These are phyloP conservation scores for Catagonus wagneri DNA, from an alignment of 2,113 vertebrate genomes.

Conservation along the genomic window DNA sequence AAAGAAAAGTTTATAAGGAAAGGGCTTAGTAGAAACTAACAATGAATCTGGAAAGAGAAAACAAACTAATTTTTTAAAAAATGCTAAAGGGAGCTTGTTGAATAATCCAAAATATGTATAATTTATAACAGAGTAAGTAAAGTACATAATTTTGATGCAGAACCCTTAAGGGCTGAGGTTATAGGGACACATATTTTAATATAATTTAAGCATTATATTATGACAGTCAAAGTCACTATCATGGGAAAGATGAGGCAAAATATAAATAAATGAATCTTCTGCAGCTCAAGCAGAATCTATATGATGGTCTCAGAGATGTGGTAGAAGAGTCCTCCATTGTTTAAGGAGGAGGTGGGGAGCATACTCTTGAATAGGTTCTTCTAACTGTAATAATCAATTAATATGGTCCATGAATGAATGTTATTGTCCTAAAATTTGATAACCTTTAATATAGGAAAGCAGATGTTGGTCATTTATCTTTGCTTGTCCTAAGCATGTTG, in stretches of 20 bases:
- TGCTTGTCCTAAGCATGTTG: not conserved
- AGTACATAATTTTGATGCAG: not conserved
- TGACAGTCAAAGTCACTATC: not conserved
- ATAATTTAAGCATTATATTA: not conserved
- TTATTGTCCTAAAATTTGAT: slow-evolving; percentile 21
- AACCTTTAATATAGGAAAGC: not conserved
- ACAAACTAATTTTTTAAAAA: not conserved
- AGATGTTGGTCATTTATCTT: not conserved
- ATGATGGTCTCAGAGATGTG: not conserved
- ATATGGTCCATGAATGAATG: not conserved
- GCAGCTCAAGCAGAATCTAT: not conserved
- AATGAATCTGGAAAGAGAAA: not conserved
- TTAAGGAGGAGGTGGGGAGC: not conserved
- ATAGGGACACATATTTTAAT: not conserved
- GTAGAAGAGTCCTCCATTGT: not conserved
- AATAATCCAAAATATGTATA: not conserved
- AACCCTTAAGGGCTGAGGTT: not conserved
- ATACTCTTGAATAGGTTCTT: not conserved
- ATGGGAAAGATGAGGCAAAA: not conserved
- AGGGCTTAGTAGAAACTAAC: not conserved
- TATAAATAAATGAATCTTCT: not conserved
- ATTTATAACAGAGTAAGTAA: not conserved
- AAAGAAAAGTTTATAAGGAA: not conserved
- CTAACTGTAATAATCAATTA: not conserved
- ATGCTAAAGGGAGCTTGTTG: not conserved